These are phyloP conservation scores for Suricata suricatta DNA, from an alignment of 2,113 vertebrate species.

Conservation along the genomic window DNA sequence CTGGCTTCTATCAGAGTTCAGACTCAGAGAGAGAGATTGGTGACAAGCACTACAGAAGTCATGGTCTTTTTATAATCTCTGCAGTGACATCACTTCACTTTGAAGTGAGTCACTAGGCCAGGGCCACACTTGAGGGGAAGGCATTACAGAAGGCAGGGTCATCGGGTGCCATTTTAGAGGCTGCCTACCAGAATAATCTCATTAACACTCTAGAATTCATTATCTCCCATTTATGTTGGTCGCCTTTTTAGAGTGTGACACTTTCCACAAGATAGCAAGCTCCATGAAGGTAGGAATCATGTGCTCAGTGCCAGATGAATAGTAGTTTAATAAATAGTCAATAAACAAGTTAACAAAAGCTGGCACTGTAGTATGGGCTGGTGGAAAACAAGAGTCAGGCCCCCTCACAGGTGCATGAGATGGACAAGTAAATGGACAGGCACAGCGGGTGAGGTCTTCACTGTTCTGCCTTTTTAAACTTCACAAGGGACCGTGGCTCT, in stretches of 20 bases:
- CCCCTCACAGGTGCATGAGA: not conserved
- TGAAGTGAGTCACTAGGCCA: not conserved
- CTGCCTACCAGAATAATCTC: not conserved
- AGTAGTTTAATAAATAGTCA: not conserved
- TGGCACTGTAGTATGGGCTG: not conserved
- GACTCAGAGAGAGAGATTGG: not conserved
- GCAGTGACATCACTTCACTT: not conserved
- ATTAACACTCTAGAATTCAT: not conserved
- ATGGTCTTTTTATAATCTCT: not conserved
- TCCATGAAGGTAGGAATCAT: not conserved
- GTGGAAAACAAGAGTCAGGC: not conserved
- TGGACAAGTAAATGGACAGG: not conserved
- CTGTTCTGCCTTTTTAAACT: not conserved
- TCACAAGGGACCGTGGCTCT: not conserved
- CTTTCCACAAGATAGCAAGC: not conserved
- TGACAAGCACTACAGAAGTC: not conserved
- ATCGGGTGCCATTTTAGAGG: accelerated
- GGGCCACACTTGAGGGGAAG: too few species aligned
- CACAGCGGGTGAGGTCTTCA: not conserved
- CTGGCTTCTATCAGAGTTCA: not conserved
- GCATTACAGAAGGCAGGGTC: not conserved
- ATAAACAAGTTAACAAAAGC: not conserved
- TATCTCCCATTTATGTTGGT: not conserved
- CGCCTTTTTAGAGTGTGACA: not conserved
- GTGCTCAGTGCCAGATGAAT: not conserved